Percentiles rank a stretch among this genome's conserved stretches.
phyloP scores from a whole-genome alignment of 2,113 vertebrate genomes.

The Bubo bubo region DNA sequence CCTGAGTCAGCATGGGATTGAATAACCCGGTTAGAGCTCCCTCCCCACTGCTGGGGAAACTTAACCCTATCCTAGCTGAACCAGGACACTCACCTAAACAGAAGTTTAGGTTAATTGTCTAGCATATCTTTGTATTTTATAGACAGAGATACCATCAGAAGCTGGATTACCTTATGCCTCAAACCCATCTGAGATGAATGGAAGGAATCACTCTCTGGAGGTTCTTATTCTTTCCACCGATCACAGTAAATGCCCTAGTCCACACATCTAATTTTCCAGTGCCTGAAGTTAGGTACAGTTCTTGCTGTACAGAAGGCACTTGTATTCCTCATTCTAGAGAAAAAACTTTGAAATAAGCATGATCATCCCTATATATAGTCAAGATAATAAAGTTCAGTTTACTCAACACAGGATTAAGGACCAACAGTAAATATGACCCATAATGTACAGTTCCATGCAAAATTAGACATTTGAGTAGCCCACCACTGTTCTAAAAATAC shows the following conservation, averaged over 20 bases:
- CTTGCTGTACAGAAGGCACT: not conserved
- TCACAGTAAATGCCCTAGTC: not conserved
- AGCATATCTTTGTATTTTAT: not conserved
- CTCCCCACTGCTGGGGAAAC: too few relatives aligned
- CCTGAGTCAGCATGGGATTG: too few relatives aligned
- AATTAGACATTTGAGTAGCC: not conserved
- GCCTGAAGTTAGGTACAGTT: not conserved
- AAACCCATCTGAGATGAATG: not conserved
- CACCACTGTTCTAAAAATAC: not conserved
- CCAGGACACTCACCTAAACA: not conserved
- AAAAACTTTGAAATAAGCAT: not conserved
- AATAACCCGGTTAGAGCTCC: too few relatives aligned
- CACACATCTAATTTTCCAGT: not conserved
- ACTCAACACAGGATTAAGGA: not conserved
- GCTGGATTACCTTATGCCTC: not conserved
- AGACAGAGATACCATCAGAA: not conserved
- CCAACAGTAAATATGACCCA: not conserved
- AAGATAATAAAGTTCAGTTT: not conserved
- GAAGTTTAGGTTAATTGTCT: not conserved
- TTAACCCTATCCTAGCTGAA: too few relatives aligned
- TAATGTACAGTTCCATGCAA: accelerated
- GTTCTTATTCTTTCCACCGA: not conserved
- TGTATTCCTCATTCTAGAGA: not conserved
- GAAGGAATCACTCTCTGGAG: not conserved
- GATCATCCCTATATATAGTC: not conserved